Conservation (phyloP, 2,888 invertebrate genomes). For the Epicampocera succincta region DNA sequence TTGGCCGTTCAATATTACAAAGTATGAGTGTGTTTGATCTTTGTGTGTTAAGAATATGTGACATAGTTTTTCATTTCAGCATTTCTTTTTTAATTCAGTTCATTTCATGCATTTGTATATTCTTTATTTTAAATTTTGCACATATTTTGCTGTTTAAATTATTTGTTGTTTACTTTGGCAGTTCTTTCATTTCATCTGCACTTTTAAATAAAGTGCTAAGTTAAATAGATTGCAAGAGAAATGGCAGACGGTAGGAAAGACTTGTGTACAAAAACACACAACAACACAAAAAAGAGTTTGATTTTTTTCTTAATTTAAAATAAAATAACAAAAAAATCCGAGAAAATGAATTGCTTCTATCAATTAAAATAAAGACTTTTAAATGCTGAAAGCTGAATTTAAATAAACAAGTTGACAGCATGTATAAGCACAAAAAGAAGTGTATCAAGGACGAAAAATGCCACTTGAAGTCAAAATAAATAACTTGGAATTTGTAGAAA, state of each 20-base stretch:
- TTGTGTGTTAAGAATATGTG: conserved; percentile 48
- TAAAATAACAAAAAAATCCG: conserved; percentile 17
- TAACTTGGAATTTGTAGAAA: too few relatives aligned
- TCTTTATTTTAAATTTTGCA: conserved; percentile 17
- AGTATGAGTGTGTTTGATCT: conserved; percentile 4
- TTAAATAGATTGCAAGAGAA: conserved; percentile 50
- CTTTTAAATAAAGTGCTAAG: conserved; percentile 43
- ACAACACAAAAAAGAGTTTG: conserved; percentile 34
- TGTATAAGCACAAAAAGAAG: too few relatives aligned
- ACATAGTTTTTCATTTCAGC: conserved; percentile 65
- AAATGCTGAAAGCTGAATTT: conserved; percentile 1
- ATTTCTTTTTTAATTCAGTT: conserved; percentile 34
- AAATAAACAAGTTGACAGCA: background rate
- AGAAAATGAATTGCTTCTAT: conserved; percentile 12
- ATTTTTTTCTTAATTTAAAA: conserved; percentile 24
- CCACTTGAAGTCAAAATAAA: too few relatives aligned
- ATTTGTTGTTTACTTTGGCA: conserved; percentile 66
- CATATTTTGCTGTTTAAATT: conserved; percentile 30
- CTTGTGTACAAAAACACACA: background rate
- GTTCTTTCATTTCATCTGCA: conserved; percentile 49
- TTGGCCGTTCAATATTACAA: conserved; percentile 41
- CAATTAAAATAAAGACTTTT: conserved; percentile 22
- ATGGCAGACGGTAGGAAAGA: conserved; percentile 25
- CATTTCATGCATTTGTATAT: background rate
- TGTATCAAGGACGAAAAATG: too few relatives aligned